Evolutionary conservation across 2,113 vertebrate species (phyloP), one percentile per base, ranked within the genome.

Genomic region (Empidonax alnorum): DNA sequence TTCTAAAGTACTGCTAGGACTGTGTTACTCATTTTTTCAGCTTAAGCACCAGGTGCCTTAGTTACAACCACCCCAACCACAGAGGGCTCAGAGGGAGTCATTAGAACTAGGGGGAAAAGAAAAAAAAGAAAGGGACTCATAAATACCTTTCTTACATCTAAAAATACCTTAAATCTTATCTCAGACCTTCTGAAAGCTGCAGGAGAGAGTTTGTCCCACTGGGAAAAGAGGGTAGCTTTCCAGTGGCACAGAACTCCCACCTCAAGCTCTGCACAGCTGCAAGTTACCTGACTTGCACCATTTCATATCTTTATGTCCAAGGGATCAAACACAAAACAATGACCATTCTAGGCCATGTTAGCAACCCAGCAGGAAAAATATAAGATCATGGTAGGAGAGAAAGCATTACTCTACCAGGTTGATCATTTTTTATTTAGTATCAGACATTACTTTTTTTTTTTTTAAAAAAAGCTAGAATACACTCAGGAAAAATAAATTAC

Each of bases 161-260:
- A 93, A 96, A 92, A 90, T 95, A 84, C 6, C 35, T 52, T 63
- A 75, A 75, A n/a, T 84, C 59, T 93, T 90, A 65, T 67, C 52
- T 95, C 52, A 92, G 56, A 81, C 65, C 68, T 87, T 92, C 74
- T 84, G 83, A 94, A 91, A 90, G 28, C 31, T 65, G 53, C 9
- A 86, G 47, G 41, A 74, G 10, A 91, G 27, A 74, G 22, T 33
- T 58, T 74, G 49, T 72, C 68, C 92, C 61, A 89, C 16, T 28
- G 73, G 56, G 59, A 92, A 90, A 87, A 77, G 47, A 56, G 30
- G 42, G 44, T 83, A 53, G 72, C 35, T 93, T 95, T 63, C 41
- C 42, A 63, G 61, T 30, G 37, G 30, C 47, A 86, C 28, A 75
- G 31, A 88, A 56, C 21, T 86, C 69, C 50, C 27, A 27, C 25